Base-by-base conservation (phyloP, 2,888 invertebrate genomes). In the Aspidapion aeneum region DNA sequence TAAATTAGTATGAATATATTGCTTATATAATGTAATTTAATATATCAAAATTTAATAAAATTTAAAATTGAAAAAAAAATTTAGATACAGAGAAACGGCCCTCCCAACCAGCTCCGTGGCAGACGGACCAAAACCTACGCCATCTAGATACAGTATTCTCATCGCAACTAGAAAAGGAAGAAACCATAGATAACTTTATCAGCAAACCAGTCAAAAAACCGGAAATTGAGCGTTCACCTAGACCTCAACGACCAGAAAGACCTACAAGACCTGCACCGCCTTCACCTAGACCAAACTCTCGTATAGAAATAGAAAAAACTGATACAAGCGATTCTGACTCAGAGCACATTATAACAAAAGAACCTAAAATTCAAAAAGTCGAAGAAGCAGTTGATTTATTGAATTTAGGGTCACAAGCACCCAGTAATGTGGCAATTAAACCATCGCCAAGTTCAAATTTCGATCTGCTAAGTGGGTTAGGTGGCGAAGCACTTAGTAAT, bases 141-240 rank as follows among this genome's bases (percentile, higher is more conserved):
- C 75, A 76, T 62, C 81, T 86, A 0, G 82, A 84, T 66, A 82
- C 89, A 0, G 79, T 94, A 1, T 94, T 94, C 77, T 87, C 89
- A 2, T 89, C 91, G 0, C 87, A 88, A 61, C 78, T 93, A 61
- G 94, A 94, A 77, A 88, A 89, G 79, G 92, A 92, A 66, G 93
- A 94, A 78, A 89, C 90, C 72, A 83, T 91, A 21, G 93, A 94
- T 73, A 92, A 91, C 75, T 94, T 93, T 76, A 90, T 83, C 21
- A 83, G 82, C 61, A 82, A 81, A 71, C 81, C 81, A 17, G 67
- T 72, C 7, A 75, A 71, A 58, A 71, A 72, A 60, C 65, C 68
- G 56, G 68, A 71, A 21, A 61, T 20, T 18, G n/a, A 58, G 16
- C 12, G 35, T 35, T 35, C 35, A 7, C 68, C 66, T 51, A 69